A percentile compares a stretch with the other conserved stretches of the same genome.
phyloP scores from a whole-genome alignment of 2,113 vertebrate genomes.

The Stegostoma tigrinum region DNA sequence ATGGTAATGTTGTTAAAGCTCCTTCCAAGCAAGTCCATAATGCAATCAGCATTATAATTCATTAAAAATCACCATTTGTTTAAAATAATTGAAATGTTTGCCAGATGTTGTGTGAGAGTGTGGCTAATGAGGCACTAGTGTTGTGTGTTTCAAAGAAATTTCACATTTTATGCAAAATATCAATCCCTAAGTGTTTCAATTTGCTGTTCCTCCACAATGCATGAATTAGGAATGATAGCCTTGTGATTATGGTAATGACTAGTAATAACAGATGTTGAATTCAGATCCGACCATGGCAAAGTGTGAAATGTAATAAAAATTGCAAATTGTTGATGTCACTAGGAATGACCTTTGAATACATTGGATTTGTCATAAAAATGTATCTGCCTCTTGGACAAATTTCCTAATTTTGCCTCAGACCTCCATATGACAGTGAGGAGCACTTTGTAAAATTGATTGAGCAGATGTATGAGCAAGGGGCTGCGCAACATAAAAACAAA shows the following conservation, averaged over 20 bases:
- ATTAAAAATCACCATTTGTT: background rate
- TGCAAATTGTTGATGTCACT: background rate
- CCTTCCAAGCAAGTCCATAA: background rate
- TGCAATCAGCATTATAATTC: constrained; percentile 6
- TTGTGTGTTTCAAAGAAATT: background rate
- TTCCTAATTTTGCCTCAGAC: no score
- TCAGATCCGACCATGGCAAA: background rate
- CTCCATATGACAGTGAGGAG: no score
- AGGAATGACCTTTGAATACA: background rate
- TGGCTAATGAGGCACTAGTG: background rate
- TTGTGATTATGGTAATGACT: background rate
- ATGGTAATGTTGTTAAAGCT: constrained; percentile 11
- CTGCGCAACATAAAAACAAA: no score
- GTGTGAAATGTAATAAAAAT: background rate
- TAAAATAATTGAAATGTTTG: background rate
- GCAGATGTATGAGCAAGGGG: background rate
- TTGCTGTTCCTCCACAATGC: background rate
- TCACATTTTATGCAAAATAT: background rate
- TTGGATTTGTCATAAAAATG: background rate
- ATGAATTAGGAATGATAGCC: background rate
- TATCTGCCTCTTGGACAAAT: background rate
- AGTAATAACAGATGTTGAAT: background rate
- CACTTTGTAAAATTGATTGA: background rate
- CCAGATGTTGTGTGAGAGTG: background rate
- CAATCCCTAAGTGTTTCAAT: background rate